These are phyloP conservation scores for Parelbella ahira DNA, from an alignment of 2,888 invertebrate genomes.

Conservation along the genomic window DNA sequence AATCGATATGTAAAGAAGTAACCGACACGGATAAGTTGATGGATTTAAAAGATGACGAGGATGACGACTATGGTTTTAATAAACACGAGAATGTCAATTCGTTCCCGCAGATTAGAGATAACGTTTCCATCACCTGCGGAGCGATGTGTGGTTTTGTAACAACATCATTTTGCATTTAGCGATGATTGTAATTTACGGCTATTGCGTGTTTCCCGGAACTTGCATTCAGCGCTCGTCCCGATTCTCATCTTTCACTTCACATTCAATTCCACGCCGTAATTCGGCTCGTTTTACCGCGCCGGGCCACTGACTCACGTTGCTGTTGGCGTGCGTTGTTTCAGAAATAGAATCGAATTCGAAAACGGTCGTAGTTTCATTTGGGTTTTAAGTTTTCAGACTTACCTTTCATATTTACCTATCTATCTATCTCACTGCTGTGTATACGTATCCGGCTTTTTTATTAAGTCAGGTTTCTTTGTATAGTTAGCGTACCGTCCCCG, in stretches of 20 bases:
- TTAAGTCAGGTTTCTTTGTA: too few relatives aligned
- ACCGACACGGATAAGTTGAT: too few relatives aligned
- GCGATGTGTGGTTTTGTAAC: background rate
- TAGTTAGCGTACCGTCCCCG: too few relatives aligned
- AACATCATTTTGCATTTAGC: conserved; percentile 20
- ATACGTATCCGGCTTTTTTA: too few relatives aligned
- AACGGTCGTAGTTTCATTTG: too few relatives aligned
- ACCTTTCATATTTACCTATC: too few relatives aligned
- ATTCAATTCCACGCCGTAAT: conserved; percentile 45
- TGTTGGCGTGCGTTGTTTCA: conserved; percentile 14
- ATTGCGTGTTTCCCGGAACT: conserved; percentile 50
- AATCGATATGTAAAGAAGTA: too few relatives aligned
- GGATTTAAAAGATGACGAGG: too few relatives aligned
- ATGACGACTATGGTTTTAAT: too few relatives aligned
- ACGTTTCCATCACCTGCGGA: conserved; percentile 8
- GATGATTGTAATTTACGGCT: conserved; percentile 25
- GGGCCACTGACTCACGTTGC: conserved; percentile 48
- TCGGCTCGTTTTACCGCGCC: conserved; percentile 48
- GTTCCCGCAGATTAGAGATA: conserved; percentile 13
- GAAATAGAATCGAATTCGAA: too few relatives aligned
- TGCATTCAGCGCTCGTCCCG: conserved; percentile 42
- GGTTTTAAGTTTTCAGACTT: too few relatives aligned
- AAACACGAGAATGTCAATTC: conserved; percentile 1
- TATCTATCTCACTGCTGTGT: too few relatives aligned
- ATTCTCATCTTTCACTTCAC: conserved; percentile 55